These are phyloP conservation scores for Drosophila oshimai DNA, from an alignment of 1,140 invertebrate genomes.

Conservation along the genomic window DNA sequence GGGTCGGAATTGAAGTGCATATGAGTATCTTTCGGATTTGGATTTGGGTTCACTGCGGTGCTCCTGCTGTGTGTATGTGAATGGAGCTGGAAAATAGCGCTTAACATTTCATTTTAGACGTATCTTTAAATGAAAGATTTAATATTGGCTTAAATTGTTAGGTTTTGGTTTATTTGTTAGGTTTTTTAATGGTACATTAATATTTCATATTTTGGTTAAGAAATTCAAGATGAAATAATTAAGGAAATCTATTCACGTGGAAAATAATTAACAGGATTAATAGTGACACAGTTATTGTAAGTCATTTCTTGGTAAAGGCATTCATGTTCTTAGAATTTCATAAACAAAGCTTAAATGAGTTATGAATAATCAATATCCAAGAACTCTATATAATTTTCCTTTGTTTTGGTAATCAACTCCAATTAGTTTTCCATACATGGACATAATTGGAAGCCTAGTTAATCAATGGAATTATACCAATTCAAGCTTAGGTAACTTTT, in stretches of 20 bases:
- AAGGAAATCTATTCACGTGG: too few relatives aligned
- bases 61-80: not conserved
- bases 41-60: constrained; percentile 13
- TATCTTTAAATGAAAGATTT: not conserved
- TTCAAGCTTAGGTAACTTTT: constrained; percentile 5
- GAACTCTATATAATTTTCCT: not conserved
- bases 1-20: constrained; percentile 24
- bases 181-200: too few relatives aligned
- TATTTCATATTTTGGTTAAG: too few relatives aligned
- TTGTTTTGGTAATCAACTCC: not conserved
- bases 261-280: too few relatives aligned
- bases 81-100: constrained; percentile 1
- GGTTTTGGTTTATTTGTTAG: too few relatives aligned
- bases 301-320: too few relatives aligned
- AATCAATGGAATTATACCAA: constrained; percentile 3
- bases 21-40: constrained; percentile 25
- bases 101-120: not conserved
- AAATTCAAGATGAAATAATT: too few relatives aligned
- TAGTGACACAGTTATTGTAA: too few relatives aligned
- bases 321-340: not conserved
- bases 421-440: not conserved
- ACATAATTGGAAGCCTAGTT: constrained; percentile 16
- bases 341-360: not conserved
- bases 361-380: not conserved
- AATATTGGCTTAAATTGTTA: too few relatives aligned